Evolutionary conservation across 2,888 invertebrate genomes (phyloP).

Genomic region (Papilio elwesi): DNA sequence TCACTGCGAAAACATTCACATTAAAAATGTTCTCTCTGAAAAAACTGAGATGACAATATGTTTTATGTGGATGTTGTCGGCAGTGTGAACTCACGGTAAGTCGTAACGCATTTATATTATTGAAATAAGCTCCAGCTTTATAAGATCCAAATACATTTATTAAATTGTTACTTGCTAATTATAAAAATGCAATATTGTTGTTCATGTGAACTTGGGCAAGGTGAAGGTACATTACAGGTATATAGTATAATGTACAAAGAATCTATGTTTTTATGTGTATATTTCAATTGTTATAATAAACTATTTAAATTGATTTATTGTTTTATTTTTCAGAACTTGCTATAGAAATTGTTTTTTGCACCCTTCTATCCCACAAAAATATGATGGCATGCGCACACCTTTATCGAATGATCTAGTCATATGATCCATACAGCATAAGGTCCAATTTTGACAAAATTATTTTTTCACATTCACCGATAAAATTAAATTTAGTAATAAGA

Average conservation of each 20-base stretch:
- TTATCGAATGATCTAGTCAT: too few relatives aligned
- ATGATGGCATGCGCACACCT: too few relatives aligned
- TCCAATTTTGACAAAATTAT: too few relatives aligned
- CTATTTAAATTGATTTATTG: constrained; percentile 39
- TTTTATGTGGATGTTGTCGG: too few relatives aligned
- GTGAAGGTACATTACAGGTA: constrained; percentile 34
- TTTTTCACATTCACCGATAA: too few relatives aligned
- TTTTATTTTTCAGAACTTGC: constrained; percentile 24
- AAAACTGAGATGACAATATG: too few relatives aligned
- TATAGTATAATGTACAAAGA: constrained; percentile 47
- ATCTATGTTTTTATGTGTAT: constrained; percentile 52
- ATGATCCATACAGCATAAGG: too few relatives aligned
- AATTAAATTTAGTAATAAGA: too few relatives aligned
- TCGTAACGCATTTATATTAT: constrained; percentile 15
- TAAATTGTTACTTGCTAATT: background rate
- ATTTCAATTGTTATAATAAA: constrained; percentile 53
- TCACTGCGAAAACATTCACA: too few relatives aligned
- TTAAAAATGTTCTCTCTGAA: too few relatives aligned
- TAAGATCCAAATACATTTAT: background rate
- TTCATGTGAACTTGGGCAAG: constrained; percentile 32
- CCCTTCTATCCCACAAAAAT: too few relatives aligned
- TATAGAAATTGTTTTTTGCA: too few relatives aligned
- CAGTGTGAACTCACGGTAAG: background rate
- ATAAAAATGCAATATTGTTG: constrained; percentile 5
- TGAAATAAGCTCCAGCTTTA: constrained; percentile 8